These are phyloP conservation scores for Entelurus aequoreus DNA, from an alignment of 2,113 vertebrate species.

Conservation along the genomic window DNA sequence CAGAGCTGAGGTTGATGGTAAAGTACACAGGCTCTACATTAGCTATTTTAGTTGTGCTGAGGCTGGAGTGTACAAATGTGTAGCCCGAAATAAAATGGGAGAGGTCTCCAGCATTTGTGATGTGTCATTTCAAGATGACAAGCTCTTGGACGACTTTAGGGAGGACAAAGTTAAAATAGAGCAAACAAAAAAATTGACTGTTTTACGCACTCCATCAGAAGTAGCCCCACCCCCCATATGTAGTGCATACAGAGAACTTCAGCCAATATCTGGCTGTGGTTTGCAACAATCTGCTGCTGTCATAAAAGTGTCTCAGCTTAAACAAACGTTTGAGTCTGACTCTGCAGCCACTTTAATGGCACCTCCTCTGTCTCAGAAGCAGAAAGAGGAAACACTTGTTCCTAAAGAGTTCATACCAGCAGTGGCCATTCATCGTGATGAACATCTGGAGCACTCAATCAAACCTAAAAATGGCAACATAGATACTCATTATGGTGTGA, in stretches of 20 bases:
- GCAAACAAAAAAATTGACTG: slow-evolving; percentile 4
- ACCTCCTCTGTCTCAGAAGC: slow-evolving; percentile 24
- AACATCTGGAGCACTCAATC: slow-evolving; percentile 25
- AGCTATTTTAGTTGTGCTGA: slow-evolving; percentile 60
- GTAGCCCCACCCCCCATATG: slow-evolving; percentile 19
- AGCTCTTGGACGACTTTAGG: slow-evolving; percentile 14
- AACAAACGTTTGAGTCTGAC: slow-evolving; percentile 70
- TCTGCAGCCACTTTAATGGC: slow-evolving; percentile 14
- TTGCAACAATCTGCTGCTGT: slow-evolving; percentile 62
- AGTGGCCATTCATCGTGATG: slow-evolving; percentile 24
- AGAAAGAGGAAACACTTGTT: slow-evolving; percentile 36
- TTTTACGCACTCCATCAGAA: slow-evolving; percentile 11
- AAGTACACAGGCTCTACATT: slow-evolving; percentile 67
- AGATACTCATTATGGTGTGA: not conserved
- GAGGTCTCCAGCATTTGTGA: slow-evolving; percentile 65
- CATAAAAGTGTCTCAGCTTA: slow-evolving; percentile 71
- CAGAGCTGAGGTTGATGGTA: slow-evolving; percentile 68
- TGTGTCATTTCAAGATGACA: slow-evolving; percentile 59
- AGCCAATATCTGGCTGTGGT: slow-evolving; percentile 68
- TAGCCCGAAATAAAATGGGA: slow-evolving; percentile 77
- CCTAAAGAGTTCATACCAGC: slow-evolving; percentile 55
- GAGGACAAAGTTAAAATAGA: not conserved
- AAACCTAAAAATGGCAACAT: slow-evolving; percentile 1
- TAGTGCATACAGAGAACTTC: slow-evolving; percentile 23
- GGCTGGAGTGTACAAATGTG: slow-evolving; percentile 76